A percentile compares a stretch with the other conserved stretches of the same genome.
Evolutionary conservation across 2,797 vertebrate species (phyloP).

Genomic region (Chromobotia macracanthus): DNA sequence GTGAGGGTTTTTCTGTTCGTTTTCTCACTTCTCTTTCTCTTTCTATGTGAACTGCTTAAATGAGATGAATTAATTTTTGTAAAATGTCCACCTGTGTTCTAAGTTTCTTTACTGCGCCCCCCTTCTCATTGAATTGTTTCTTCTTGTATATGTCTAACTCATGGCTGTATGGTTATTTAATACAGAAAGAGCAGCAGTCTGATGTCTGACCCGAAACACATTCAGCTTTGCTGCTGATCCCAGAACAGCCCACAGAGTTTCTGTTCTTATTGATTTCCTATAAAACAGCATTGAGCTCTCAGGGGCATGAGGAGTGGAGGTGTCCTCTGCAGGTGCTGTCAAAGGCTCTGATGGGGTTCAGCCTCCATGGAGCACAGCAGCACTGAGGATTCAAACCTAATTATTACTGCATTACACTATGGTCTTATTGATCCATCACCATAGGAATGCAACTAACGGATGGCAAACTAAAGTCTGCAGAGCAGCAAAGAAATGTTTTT

Average conservation of each 20-base stretch:
- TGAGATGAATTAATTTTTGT: not conserved
- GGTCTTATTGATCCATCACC: constrained; percentile 16
- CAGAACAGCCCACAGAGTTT: constrained; percentile 31
- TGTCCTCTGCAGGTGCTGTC: constrained; percentile 31
- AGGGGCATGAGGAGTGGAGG: constrained; percentile 28
- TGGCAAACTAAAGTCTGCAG: not conserved
- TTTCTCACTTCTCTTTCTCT: not conserved
- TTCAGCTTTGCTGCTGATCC: constrained; percentile 37
- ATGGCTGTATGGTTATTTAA: not conserved
- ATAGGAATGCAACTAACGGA: not conserved
- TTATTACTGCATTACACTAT: constrained; percentile 20
- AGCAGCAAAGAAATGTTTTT: not conserved
- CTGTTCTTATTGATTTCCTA: constrained; percentile 39
- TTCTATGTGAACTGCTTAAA: not conserved
- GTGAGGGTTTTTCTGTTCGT: constrained; percentile 15
- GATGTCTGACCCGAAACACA: constrained; percentile 5
- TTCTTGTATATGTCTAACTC: not conserved
- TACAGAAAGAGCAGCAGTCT: not conserved
- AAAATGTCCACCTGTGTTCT: not conserved
- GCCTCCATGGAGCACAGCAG: constrained; percentile 13
- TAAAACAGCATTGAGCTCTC: constrained; percentile 38
- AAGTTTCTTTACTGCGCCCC: not conserved
- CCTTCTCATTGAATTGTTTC: not conserved
- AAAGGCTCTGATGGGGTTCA: constrained; percentile 37
- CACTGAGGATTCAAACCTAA: constrained; percentile 1